Evolutionary conservation across 2,888 invertebrate genomes (phyloP), one percentile per base, ranked within the genome.

Genomic region (Habroteleia sp.): DNA sequence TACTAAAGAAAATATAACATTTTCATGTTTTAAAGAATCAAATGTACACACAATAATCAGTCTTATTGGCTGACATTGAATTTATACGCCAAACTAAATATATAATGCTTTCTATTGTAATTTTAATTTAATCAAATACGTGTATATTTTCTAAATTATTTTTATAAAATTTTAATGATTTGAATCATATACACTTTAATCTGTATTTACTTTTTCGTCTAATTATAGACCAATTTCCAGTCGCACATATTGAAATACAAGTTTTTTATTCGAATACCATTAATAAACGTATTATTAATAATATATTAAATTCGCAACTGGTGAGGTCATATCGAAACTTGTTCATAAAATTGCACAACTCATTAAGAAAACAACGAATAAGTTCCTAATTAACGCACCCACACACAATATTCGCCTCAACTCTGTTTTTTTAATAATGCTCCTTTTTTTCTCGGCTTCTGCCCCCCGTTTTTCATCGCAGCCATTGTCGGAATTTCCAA

Each of bases 261-360:
- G 33, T 63, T 50, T 63, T 63, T 50, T 50, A 14, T 3, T 10
- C 3, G n/a, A 17, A 29, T 13, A 44, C 52, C 52, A 27, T 35
- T 65, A 52, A 42, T n/a, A 17, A 65, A 35, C 27, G 50, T 42
- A 52, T 65, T 52, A 42, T 63, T 63, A 63, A 63, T 52, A 52
- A 65, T 42, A 52, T 65, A 65, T 52, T 65, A 65, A 42, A 50
- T 65, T 52, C 20, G 33, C 20, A 14, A 4, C 16, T 20, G 11
- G 3, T n/a, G 14, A 33, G 13, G 25, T 29, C 13, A n/a, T 5
- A 27, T 54, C 41, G 10, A 31, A 41, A 31, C 20, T 29, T 31
- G 11, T 29, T 27, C 46, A 10, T 20, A 6, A 60, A 60, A 29
- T 25, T 13, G 11, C 11, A 8, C 46, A 27, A 46, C 27, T 44